Percentiles rank a stretch among this genome's conserved stretches.
phyloP scores from a whole-genome alignment of 2,888 invertebrate genomes.

The Dendrolimus houi region DNA sequence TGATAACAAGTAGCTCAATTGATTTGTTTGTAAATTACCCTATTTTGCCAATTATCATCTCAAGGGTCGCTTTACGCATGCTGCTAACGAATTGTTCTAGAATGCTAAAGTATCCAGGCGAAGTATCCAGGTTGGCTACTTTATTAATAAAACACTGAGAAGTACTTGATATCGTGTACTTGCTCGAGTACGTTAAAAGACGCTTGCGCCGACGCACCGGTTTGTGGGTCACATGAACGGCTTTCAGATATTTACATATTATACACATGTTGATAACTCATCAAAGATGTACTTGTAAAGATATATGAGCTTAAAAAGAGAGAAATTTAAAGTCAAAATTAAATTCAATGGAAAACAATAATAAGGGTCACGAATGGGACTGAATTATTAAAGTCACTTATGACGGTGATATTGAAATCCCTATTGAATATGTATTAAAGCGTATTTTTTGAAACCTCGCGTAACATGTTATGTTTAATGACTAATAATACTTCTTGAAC shows the following conservation, averaged over 20 bases:
- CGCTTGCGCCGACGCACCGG: slow-evolving; percentile 2
- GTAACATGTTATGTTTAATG: neutral
- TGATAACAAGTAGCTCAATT: no score
- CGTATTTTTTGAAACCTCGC: neutral
- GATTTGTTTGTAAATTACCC: no score
- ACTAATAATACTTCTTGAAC: neutral
- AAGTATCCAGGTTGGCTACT: no score
- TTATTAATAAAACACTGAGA: no score
- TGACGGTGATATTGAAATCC: neutral
- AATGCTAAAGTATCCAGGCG: no score
- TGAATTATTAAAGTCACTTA: neutral
- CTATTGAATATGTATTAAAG: neutral
- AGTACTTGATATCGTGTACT: no score
- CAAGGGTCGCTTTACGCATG: no score
- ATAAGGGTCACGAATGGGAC: neutral
- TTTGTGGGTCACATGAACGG: slow-evolving; percentile 53
- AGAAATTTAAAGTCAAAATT: slow-evolving; percentile 17
- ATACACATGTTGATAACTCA: slow-evolving; percentile 26
- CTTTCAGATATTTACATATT: slow-evolving; percentile 57
- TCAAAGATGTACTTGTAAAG: slow-evolving; percentile 19
- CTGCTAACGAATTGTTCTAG: no score
- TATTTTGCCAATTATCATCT: no score
- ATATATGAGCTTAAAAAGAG: slow-evolving; percentile 22
- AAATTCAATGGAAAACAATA: slow-evolving; percentile 3
- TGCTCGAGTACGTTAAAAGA: no score